A percentile compares a stretch with the other conserved stretches of the same genome.
Conservation (phyloP, 1,140 invertebrate species). For the Spodoptera litura region DNA sequence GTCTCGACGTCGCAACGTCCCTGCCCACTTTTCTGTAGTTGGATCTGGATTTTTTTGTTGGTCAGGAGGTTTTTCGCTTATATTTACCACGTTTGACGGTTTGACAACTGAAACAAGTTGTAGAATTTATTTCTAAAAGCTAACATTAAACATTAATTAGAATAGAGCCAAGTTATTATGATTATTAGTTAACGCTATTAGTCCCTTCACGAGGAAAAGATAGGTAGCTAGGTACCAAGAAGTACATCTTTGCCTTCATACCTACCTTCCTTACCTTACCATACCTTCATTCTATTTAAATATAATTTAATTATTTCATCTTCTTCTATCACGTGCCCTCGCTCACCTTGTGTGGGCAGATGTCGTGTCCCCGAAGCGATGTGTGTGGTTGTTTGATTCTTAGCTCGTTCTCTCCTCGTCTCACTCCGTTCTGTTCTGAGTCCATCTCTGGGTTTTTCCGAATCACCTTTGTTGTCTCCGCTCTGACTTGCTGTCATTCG, state of each 20-base stretch:
- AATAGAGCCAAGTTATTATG: no score
- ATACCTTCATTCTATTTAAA: no score
- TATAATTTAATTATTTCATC: no score
- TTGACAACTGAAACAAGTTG: conserved; percentile 70
- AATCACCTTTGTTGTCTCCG: conserved; percentile 57
- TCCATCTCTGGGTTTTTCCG: conserved; percentile 69
- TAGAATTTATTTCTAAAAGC: no score
- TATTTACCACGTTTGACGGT: conserved; percentile 71
- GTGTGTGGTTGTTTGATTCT: conserved; percentile 65
- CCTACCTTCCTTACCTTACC: no score
- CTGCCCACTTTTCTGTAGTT: conserved; percentile 87
- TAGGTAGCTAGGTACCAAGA: no score
- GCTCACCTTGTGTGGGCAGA: conserved; percentile 76
- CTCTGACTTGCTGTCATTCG: conserved; percentile 85
- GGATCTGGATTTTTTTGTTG: conserved; percentile 74
- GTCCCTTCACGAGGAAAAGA: no score
- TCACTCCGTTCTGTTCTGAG: conserved; percentile 75
- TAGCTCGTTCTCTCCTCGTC: conserved; percentile 63
- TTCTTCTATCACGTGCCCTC: no score
- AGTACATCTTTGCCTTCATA: no score
- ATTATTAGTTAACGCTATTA: no score
- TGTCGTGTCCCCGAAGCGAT: conserved; percentile 73
- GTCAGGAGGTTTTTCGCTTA: conserved; percentile 68
- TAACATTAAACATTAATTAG: no score
- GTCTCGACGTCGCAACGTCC: conserved; percentile 88